phyloP scores from a whole-genome alignment of 2,888 invertebrate genomes.

The Rhagonycha lutea region DNA sequence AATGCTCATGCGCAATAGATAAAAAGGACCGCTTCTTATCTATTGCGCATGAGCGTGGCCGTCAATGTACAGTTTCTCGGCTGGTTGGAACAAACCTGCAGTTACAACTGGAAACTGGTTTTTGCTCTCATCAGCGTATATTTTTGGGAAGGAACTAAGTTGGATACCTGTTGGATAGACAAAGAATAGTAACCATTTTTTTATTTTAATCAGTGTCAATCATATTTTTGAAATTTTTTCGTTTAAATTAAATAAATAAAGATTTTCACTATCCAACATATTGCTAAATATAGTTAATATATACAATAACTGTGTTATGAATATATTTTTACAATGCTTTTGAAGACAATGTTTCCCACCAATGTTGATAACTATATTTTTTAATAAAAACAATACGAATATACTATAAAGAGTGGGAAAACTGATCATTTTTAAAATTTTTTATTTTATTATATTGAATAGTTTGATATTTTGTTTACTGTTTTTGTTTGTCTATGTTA shows the following conservation, averaged over 20 bases:
- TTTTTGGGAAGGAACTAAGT: too few species aligned
- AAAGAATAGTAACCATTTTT: too few species aligned
- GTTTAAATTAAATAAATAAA: not conserved
- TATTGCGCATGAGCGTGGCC: too few species aligned
- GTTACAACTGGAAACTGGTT: too few species aligned
- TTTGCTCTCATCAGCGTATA: too few species aligned
- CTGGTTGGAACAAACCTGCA: too few species aligned
- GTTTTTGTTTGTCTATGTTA: constrained; percentile 10
- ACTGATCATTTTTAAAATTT: not conserved
- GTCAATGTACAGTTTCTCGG: too few species aligned
- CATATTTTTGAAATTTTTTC: not conserved
- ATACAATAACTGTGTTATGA: constrained; percentile 23
- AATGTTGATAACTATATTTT: constrained; percentile 7
- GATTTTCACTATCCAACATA: constrained; percentile 3
- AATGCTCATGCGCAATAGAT: too few species aligned
- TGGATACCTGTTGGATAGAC: too few species aligned
- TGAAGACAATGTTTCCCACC: constrained; percentile 19
- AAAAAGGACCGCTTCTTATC: too few species aligned
- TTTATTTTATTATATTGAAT: not conserved
- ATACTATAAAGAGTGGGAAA: constrained; percentile 1
- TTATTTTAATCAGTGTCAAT: too few species aligned
- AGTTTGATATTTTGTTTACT: not conserved
- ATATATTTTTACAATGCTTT: constrained; percentile 27
- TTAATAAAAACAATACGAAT: not conserved
- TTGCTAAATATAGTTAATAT: constrained; percentile 13